Evolutionary conservation across 2,113 vertebrate genomes (phyloP).

Genomic region (Nicator chloris): DNA sequence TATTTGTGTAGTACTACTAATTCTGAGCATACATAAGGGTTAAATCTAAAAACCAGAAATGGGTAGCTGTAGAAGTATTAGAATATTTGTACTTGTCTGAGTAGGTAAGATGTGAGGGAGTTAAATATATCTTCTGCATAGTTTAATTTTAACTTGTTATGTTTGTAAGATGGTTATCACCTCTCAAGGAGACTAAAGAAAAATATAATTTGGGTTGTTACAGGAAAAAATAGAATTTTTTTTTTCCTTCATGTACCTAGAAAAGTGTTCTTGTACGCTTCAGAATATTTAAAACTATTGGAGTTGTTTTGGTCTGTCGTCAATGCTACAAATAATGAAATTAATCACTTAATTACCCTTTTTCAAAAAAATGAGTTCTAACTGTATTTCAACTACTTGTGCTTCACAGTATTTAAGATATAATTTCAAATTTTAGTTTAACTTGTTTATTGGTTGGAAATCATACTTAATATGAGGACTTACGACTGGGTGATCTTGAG

Average conservation of each 20-base stretch:
- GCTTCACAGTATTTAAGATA: not conserved
- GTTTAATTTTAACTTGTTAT: not conserved
- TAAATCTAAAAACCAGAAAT: not conserved
- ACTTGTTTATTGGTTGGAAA: not conserved
- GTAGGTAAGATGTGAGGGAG: not conserved
- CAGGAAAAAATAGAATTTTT: not conserved
- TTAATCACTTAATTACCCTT: not conserved
- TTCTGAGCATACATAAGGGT: not conserved
- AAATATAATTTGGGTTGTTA: not conserved
- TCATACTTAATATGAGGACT: not conserved
- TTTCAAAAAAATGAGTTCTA: not conserved
- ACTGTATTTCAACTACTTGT: not conserved
- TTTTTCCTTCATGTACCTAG: not conserved
- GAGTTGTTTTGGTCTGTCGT: not conserved
- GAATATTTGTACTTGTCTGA: not conserved
- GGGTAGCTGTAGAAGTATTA: not conserved
- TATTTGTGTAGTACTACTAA: not conserved
- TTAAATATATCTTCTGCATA: not conserved
- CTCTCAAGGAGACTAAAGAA: not conserved
- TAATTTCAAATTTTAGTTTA: not conserved
- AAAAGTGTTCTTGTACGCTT: not conserved
- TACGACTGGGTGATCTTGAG: not conserved
- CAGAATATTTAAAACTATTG: not conserved
- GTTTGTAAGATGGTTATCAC: not conserved
- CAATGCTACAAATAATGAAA: not conserved